Evolutionary conservation across 2,888 invertebrate species (phyloP).

Genomic region (Muschampia plurimacula): DNA sequence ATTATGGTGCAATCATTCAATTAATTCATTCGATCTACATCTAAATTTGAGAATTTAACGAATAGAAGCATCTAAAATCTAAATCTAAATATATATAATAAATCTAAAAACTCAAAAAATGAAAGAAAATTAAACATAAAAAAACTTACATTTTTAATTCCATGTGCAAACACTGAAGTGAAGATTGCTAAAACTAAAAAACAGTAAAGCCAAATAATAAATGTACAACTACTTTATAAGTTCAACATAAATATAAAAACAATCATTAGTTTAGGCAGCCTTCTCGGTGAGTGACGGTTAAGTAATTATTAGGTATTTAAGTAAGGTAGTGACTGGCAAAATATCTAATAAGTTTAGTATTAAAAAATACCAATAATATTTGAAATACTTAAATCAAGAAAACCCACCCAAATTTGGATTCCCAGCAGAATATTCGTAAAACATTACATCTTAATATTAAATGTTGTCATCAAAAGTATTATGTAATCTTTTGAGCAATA

Average conservation of each 20-base stretch:
- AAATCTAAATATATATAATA: not conserved
- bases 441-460: not conserved
- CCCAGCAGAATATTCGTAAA: not conserved
- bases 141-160: slow-evolving; percentile 43
- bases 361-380: no score
- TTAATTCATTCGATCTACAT: not conserved
- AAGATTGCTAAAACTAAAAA: slow-evolving; percentile 23
- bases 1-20: slow-evolving; percentile 3
- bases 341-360: no score
- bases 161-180: slow-evolving; percentile 36
- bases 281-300: slow-evolving; percentile 1
- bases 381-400: no score
- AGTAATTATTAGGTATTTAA: not conserved
- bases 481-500: no score
- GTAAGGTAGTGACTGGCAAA: not conserved
- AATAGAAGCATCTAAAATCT: slow-evolving; percentile 1
- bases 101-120: slow-evolving; percentile 1
- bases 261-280: not conserved
- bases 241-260: slow-evolving; percentile 10
- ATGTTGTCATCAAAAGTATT: no score
- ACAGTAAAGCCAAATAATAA: slow-evolving; percentile 32
- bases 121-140: slow-evolving; percentile 17
- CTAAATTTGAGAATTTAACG: slow-evolving; percentile 2
- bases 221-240: slow-evolving; percentile 14
- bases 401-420: no score